Evolutionary conservation across 2,113 vertebrate species (phyloP), one percentile per base, ranked within the genome.

Genomic region (Micromys minutus): DNA sequence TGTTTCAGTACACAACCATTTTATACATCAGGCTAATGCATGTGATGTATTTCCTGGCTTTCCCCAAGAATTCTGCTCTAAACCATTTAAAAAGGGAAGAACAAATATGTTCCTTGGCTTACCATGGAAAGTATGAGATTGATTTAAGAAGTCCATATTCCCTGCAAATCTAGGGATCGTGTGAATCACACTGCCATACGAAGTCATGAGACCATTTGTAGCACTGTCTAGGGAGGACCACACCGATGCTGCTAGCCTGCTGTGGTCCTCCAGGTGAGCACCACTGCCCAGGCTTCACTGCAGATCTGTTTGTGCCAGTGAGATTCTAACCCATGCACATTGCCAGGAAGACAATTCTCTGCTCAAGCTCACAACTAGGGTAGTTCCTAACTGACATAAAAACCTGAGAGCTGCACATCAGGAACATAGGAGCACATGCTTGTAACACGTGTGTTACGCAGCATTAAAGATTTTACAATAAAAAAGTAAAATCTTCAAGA

Each of bases 1-100:
- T 92, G 76, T 85, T 92, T 80, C 71, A 94, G 63, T 90, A 93
- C 95, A 76, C 34, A 87, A 90, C 75, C 76, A 95, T 71, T 83
- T 39, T 63, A 47, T 63, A 71, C 45, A 19, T 65, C 21, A 55
- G 81, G n/a, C 17, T 85, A 45, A 88, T 92, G 89, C 74, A 85
- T 72, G 55, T 39, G 90, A 39, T 94, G 89, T 80, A 47, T 88
- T 90, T 45, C 63, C 89, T 90, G 88, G 71, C 52, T 76, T 81
- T 88, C 31, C 47, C 39, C 55, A 42, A 89, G 84, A 96, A 90
- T 88, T 95, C 76, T 59, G 90, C 91, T 85, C 75, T 55, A 80
- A 93, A 71, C 52, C 76, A 90, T 47, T 96, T 52, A 87, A 42
- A 92, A 87, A 36, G 45, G 75, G 74, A 89, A 87, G 84, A 85